Percentiles rank a stretch among this genome's conserved stretches.
phyloP scores from a whole-genome alignment of 2,113 vertebrate species.

The Bos indicus region DNA sequence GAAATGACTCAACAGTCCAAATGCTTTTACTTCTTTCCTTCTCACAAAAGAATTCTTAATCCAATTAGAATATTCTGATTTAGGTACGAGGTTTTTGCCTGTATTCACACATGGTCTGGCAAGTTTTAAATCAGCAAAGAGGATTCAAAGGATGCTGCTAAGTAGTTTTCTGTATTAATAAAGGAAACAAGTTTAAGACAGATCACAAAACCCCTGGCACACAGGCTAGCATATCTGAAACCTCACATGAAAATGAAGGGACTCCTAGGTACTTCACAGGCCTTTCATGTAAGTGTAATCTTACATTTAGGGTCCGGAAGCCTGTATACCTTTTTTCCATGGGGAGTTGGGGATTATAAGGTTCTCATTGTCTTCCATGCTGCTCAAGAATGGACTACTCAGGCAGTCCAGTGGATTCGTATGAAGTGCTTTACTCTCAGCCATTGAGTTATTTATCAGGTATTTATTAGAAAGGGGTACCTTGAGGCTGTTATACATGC shows the following conservation, averaged over 20 bases:
- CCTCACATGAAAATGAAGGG: neutral
- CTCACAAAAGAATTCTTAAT: neutral
- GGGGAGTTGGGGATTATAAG: neutral
- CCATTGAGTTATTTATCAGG: conserved; percentile 26
- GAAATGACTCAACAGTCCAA: conserved; percentile 30
- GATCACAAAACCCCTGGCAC: neutral
- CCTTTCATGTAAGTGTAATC: neutral
- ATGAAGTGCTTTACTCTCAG: neutral
- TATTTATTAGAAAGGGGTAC: conserved; percentile 12
- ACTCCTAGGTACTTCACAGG: neutral
- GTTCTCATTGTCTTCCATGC: neutral
- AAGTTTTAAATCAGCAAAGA: neutral
- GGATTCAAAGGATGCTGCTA: conserved; percentile 24
- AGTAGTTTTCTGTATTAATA: neutral
- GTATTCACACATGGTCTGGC: neutral
- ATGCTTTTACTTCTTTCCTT: neutral
- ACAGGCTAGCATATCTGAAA: neutral
- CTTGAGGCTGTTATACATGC: neutral
- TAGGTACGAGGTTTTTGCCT: neutral
- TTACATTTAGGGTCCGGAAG: neutral
- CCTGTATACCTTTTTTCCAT: neutral
- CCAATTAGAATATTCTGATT: neutral
- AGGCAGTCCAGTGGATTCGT: neutral
- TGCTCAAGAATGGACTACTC: neutral
- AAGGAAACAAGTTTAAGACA: neutral